Evolutionary conservation across 2,888 invertebrate genomes (phyloP).

Genomic region (Ectobius pallidus): DNA sequence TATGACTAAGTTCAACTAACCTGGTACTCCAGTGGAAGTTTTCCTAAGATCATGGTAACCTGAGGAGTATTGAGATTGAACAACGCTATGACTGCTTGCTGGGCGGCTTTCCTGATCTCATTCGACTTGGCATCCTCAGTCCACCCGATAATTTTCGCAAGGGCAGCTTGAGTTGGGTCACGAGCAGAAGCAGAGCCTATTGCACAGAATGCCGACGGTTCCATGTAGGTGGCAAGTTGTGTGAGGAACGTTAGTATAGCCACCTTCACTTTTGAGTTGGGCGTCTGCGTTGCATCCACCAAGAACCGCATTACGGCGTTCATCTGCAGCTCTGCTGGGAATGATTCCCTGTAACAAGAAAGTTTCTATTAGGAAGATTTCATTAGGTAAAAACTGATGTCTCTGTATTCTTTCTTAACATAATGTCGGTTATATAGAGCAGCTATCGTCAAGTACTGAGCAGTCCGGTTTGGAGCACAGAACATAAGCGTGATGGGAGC

Average conservation of each 20-base stretch:
- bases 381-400: no score
- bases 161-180: constrained; percentile 65
- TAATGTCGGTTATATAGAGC: no score
- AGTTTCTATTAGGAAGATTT: not conserved
- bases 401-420: no score
- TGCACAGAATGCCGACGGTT: constrained; percentile 46
- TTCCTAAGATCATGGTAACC: constrained; percentile 80
- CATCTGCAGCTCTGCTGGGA: constrained; percentile 65
- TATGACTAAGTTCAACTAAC: no score
- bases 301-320: constrained; percentile 72
- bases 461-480: no score
- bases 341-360: constrained; percentile 58
- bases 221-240: constrained; percentile 61
- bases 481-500: no score
- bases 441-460: no score
- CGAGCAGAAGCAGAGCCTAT: constrained; percentile 37
- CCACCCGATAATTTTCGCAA: constrained; percentile 74
- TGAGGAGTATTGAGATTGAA: constrained; percentile 92
- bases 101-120: constrained; percentile 68
- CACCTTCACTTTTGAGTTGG: constrained; percentile 80
- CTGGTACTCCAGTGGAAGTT: constrained; percentile 71
- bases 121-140: constrained; percentile 73
- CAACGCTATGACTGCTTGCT: constrained; percentile 75
- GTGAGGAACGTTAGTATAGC: constrained; percentile 74
- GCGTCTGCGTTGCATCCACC: constrained; percentile 91